Base-by-base conservation (phyloP, 2,113 vertebrate genomes). In the Odocoileus hemionus region DNA sequence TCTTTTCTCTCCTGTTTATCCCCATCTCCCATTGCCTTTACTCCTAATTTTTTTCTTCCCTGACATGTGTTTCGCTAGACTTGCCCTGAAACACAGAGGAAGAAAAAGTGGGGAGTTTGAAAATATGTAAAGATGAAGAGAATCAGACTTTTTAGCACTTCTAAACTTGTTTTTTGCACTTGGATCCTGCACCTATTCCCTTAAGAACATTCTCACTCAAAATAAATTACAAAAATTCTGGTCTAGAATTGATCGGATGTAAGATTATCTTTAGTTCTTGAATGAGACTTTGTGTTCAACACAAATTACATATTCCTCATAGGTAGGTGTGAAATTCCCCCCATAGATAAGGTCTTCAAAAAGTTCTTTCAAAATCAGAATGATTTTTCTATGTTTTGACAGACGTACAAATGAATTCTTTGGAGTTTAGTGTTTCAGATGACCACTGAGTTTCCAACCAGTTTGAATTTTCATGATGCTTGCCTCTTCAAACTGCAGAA, bases 301-400 rank as follows among this genome's bases (percentile, higher is more conserved):
- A 78, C 50, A 58, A 83, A 67, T 89, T 86, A 76, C 12, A 28
- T 60, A n/a, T 82, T 76, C 87, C 54, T 84, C 16, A 33, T 16
- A 84, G 57, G 52, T 39, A 67, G 30, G 15, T 19, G 25, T 54
- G 21, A 21, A 58, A 26, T 95, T 96, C 90, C 47, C 67, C 79
- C 39, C 16, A 52, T 4, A 89, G 60, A 67, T 76, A 78, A 97
- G 58, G 61, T 83, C 76, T 86, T 95, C 74, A 61, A 86, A 96
- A 93, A 26, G 19, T 67, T 84, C 78, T 88, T 97, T 88, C 67
- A 96, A 96, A 94, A 86, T 92, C 85, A 84, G 60, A 90, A 95
- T 61, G 11, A 74, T 60, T 76, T 89, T 70, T 8, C 16, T 57
- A 7, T 61, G 50, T 93, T 97, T 92, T 89, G 78, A 96, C 89